Evolutionary conservation across 2,113 vertebrate genomes (phyloP).

Genomic region (Entomyzon cyanotis): DNA sequence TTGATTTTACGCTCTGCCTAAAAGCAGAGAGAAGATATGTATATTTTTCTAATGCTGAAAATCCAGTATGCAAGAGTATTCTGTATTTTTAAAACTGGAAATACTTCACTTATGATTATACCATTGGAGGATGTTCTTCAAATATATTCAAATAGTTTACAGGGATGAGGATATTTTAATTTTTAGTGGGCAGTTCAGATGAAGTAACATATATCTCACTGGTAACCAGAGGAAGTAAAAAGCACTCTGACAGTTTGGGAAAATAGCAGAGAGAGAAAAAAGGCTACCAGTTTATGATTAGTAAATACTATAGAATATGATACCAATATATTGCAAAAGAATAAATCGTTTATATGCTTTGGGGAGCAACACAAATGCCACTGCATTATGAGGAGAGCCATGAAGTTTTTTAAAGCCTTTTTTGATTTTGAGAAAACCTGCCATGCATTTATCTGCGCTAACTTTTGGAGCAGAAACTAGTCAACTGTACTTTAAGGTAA

Average conservation of each 20-base stretch:
- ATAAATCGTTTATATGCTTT: background rate
- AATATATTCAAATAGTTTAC: background rate
- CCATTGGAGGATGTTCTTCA: background rate
- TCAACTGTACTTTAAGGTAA: background rate
- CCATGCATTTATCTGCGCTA: background rate
- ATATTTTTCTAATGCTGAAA: background rate
- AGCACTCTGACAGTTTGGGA: background rate
- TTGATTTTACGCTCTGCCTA: background rate
- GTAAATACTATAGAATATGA: background rate
- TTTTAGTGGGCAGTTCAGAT: background rate
- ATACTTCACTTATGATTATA: background rate
- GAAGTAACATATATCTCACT: background rate
- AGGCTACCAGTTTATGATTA: background rate
- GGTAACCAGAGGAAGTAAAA: background rate
- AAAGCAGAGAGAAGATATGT: background rate
- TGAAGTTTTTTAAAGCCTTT: background rate
- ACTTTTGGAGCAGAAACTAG: background rate
- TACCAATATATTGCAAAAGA: background rate
- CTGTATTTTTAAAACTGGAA: background rate
- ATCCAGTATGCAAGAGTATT: background rate
- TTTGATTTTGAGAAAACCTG: background rate
- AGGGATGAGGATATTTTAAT: background rate
- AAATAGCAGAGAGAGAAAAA: background rate
- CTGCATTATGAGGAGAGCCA: background rate
- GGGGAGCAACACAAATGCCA: background rate